Evolutionary conservation across 2,888 invertebrate genomes (phyloP).

Genomic region (Parapristionchus giblindavisi): DNA sequence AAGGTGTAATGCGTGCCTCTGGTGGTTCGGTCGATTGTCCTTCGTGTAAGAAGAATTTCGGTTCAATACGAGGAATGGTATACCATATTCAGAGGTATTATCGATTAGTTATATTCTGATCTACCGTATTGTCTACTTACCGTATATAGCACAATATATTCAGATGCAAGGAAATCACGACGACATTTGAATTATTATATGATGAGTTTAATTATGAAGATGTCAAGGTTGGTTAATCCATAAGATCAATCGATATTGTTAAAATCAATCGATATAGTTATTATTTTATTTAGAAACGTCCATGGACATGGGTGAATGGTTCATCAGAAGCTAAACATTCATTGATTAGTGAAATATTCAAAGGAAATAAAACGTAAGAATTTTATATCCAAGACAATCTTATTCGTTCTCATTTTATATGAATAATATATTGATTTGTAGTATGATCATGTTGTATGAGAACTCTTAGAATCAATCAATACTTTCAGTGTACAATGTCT

Average conservation of each 20-base stretch:
- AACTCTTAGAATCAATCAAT: background rate
- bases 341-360: background rate
- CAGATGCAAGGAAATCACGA: constrained; percentile 15
- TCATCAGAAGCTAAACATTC: constrained; percentile 1
- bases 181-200: background rate
- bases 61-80: background rate
- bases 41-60: constrained; percentile 2
- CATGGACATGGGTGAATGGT: constrained; percentile 21
- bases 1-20: constrained; percentile 12
- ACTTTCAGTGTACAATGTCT: background rate
- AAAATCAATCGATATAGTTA: background rate
- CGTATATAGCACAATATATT: background rate
- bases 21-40: background rate
- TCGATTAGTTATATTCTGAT: background rate
- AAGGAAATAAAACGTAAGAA: background rate
- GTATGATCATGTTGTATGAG: background rate
- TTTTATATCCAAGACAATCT: background rate
- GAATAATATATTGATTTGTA: background rate
- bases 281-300: background rate
- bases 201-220: background rate
- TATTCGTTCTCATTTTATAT: background rate
- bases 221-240: background rate
- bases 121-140: background rate
- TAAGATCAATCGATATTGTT: no score
- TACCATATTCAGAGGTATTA: constrained; percentile 24